A percentile compares a stretch with the other conserved stretches of the same genome.
phyloP scores from a whole-genome alignment of 1,140 invertebrate genomes.

The Ganaspis sp. region DNA sequence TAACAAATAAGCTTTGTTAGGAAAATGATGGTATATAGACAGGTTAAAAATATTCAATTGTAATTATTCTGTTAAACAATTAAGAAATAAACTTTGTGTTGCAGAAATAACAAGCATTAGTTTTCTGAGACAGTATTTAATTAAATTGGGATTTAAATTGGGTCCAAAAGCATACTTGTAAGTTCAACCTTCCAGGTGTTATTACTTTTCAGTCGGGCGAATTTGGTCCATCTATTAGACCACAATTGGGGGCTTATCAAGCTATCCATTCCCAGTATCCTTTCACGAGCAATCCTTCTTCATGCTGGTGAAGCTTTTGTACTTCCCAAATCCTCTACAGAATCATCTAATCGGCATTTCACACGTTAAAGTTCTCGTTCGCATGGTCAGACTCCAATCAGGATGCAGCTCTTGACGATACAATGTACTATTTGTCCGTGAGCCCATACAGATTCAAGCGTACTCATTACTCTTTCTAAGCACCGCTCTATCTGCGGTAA shows the following conservation, averaged over 20 bases:
- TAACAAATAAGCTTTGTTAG: no score
- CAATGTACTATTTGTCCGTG: conserved; percentile 62
- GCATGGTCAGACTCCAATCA: conserved; percentile 53
- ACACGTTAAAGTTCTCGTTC: conserved; percentile 52
- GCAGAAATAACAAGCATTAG: no score
- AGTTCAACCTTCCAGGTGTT: background rate
- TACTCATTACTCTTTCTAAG: conserved; percentile 5
- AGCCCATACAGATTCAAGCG: conserved; percentile 48
- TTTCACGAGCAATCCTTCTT: conserved; percentile 40
- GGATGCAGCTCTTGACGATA: conserved; percentile 48
- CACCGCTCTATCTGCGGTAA: background rate
- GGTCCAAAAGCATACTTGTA: background rate
- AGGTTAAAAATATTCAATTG: no score
- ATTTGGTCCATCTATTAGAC: conserved; percentile 43
- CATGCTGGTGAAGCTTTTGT: conserved; percentile 21
- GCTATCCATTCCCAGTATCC: conserved; percentile 50
- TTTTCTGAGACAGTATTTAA: no score
- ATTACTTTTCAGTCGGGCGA: conserved; percentile 49
- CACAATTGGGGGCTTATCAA: conserved; percentile 50
- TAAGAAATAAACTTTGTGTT: no score
- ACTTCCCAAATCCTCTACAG: conserved; percentile 20
- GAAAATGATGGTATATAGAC: no score
- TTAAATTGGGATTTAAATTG: no score
- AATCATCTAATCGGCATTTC: conserved; percentile 50
- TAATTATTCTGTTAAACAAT: no score